Conservation (phyloP, 2,797 vertebrate species). For the Diglossa cyanea region DNA sequence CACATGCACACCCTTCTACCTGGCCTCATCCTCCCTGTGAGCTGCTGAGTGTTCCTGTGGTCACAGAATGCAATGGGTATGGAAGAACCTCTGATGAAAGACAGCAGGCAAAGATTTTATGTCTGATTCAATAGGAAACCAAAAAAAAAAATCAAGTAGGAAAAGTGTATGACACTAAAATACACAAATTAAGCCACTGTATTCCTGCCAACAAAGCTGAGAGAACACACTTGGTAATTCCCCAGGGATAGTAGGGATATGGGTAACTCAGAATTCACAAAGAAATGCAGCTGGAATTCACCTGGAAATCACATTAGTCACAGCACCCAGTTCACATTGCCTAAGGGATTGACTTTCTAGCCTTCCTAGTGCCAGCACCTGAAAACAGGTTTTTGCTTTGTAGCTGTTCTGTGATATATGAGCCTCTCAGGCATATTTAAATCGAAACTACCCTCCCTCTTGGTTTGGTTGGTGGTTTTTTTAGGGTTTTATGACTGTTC, state of each 20-base stretch:
- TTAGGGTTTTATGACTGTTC: background rate
- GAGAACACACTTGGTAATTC: background rate
- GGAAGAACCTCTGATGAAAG: background rate
- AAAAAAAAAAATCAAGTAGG: background rate
- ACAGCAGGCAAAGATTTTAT: background rate
- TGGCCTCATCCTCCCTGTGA: background rate
- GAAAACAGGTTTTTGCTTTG: background rate
- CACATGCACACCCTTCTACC: background rate
- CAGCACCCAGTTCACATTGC: background rate
- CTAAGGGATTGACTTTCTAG: background rate
- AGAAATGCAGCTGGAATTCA: background rate
- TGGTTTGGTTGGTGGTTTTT: background rate
- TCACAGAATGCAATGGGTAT: accelerated
- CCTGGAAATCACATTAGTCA: background rate
- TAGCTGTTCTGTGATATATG: background rate
- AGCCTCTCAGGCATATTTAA: background rate
- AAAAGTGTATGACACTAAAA: background rate
- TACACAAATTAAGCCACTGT: background rate
- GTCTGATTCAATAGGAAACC: background rate
- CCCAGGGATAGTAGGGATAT: background rate
- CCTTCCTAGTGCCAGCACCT: background rate
- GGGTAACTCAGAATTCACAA: background rate
- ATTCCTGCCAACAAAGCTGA: background rate
- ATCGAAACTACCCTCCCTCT: background rate
- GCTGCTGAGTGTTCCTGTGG: background rate